phyloP scores from a whole-genome alignment of 2,113 vertebrate genomes.

The Campylomormyrus numenius region DNA sequence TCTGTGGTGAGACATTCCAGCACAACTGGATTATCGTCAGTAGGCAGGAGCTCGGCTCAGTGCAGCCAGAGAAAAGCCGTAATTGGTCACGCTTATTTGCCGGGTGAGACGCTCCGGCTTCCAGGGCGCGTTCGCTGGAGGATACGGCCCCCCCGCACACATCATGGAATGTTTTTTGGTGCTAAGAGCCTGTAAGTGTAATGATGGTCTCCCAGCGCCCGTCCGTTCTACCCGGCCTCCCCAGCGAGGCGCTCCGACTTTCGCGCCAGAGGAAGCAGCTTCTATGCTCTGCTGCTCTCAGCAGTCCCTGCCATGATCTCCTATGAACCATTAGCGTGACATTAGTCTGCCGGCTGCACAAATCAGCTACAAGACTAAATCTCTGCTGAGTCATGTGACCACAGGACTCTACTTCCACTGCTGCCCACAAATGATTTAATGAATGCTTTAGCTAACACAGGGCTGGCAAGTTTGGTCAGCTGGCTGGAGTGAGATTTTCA shows the following conservation, averaged over 20 bases:
- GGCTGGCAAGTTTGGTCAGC: neutral
- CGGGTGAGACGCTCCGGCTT: slow-evolving; percentile 26
- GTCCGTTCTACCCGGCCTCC: slow-evolving; percentile 26
- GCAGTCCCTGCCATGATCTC: neutral
- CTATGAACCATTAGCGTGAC: neutral
- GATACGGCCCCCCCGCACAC: slow-evolving; percentile 34
- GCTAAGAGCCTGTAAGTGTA: slow-evolving; percentile 33
- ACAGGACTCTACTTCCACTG: neutral
- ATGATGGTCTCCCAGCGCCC: slow-evolving; percentile 36
- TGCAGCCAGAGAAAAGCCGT: slow-evolving; percentile 36
- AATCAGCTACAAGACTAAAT: neutral
- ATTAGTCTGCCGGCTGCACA: neutral
- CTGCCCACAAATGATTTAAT: neutral
- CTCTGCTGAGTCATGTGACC: neutral
- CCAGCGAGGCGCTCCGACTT: slow-evolving; percentile 6
- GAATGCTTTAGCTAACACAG: neutral
- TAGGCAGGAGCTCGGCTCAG: slow-evolving; percentile 27
- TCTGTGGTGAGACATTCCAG: slow-evolving; percentile 43
- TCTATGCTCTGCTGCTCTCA: neutral
- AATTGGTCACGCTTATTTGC: slow-evolving; percentile 51
- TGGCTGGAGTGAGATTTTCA: neutral
- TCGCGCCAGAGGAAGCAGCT: neutral
- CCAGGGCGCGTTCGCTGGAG: slow-evolving; percentile 33
- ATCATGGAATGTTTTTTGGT: slow-evolving; percentile 40
- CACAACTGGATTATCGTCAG: slow-evolving; percentile 46